Conservation (phyloP, 2,888 invertebrate genomes). For the Hyles lineata region DNA sequence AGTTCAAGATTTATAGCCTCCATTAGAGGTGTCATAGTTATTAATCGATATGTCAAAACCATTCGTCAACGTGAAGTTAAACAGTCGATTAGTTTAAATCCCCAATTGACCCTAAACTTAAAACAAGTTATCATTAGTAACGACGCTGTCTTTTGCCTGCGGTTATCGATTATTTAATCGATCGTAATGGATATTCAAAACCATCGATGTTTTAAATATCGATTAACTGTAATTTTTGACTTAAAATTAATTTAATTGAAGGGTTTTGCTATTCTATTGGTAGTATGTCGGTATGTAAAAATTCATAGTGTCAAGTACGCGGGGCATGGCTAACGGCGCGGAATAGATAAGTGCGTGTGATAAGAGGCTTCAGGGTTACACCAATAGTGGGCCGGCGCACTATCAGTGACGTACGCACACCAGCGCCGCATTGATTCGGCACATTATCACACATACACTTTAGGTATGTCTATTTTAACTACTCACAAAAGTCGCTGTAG, state of each 20-base stretch:
- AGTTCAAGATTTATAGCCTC: not conserved
- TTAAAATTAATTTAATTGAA: not conserved
- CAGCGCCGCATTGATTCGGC: constrained; percentile 1
- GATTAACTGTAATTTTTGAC: not conserved
- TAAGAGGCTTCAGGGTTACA: constrained; percentile 37
- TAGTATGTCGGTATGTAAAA: not conserved
- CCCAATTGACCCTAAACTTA: not conserved
- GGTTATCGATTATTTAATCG: not conserved
- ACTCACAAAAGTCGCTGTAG: not conserved
- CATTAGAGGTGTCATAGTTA: constrained; percentile 26
- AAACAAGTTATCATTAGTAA: not conserved
- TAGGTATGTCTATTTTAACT: constrained; percentile 5
- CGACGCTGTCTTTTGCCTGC: not conserved
- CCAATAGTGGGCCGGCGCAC: constrained; percentile 39
- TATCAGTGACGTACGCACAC: constrained; percentile 16
- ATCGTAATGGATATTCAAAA: not conserved
- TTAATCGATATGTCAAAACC: constrained; percentile 30
- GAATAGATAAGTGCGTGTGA: constrained; percentile 36
- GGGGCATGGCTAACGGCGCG: constrained; percentile 13
- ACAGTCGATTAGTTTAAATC: constrained; percentile 3
- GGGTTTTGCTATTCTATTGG: not conserved
- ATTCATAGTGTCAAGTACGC: constrained; percentile 22
- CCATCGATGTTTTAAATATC: not conserved
- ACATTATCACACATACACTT: not conserved
- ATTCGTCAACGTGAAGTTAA: constrained; percentile 26